A percentile compares a stretch with the other conserved stretches of the same genome.
Conservation (phyloP, 2,113 vertebrate genomes). For the Eptesicus fuscus region DNA sequence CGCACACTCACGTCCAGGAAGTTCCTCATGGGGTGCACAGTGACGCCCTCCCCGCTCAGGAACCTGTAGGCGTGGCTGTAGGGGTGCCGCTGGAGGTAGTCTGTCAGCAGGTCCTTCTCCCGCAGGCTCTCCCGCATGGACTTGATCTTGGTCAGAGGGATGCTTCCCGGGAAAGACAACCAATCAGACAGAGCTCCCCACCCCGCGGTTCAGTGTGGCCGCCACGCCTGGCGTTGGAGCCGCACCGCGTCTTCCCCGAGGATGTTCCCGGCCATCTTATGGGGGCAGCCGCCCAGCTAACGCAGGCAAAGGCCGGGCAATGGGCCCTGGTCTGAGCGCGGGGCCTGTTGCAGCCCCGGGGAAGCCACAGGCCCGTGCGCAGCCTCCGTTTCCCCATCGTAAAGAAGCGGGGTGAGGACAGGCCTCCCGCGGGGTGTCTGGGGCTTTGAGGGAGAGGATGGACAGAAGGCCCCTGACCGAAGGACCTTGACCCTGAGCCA, state of each 20-base stretch:
- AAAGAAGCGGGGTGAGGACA: background rate
- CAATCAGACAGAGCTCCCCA: fast-evolving
- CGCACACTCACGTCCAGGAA: conserved; percentile 79
- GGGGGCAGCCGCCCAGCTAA: background rate
- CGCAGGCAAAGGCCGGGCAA: background rate
- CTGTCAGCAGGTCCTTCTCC: conserved; percentile 65
- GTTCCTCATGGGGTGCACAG: conserved; percentile 68
- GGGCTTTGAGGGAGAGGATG: background rate
- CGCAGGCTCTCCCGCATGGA: conserved; percentile 67
- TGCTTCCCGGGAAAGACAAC: conserved; percentile 50
- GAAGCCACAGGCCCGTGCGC: background rate
- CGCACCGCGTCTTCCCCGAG: fast-evolving
- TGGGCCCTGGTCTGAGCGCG: background rate
- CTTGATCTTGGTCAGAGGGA: conserved; percentile 70
- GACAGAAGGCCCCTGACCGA: background rate
- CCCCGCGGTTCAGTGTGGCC: fast-evolving
- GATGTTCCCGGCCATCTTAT: background rate
- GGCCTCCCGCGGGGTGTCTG: background rate
- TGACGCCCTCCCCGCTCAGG: fast-evolving
- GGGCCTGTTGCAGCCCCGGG: background rate
- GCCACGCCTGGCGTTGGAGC: background rate
- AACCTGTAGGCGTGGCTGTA: conserved; percentile 54
- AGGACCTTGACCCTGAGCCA: no score
- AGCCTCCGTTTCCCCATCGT: background rate
- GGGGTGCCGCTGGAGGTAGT: conserved; percentile 59